Evolutionary conservation across 2,797 vertebrate genomes (phyloP).

Genomic region (Philypnodon macrostomus): DNA sequence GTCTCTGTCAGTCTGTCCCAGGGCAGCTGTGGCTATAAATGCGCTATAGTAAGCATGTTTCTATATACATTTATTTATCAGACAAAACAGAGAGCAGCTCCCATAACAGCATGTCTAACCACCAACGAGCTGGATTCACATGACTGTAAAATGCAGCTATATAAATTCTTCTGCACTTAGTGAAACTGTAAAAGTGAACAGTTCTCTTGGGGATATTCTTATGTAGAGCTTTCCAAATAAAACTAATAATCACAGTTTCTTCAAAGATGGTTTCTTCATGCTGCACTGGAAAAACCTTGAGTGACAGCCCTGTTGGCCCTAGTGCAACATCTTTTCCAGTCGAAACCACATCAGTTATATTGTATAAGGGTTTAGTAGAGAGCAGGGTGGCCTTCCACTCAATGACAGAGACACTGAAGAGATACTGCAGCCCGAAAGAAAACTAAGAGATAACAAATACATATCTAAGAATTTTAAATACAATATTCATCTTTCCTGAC

Average conservation of each 20-base stretch:
- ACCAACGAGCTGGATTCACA: background rate
- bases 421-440: background rate
- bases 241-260: constrained; percentile 8
- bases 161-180: constrained; percentile 1
- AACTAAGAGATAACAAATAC: background rate
- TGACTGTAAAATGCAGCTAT: background rate
- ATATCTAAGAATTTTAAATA: background rate
- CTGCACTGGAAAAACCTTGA: constrained; percentile 4
- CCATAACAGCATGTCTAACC: background rate
- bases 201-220: background rate
- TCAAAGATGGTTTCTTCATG: background rate
- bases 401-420: constrained; percentile 1
- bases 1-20: too few species aligned
- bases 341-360: constrained; percentile 11
- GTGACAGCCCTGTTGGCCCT: background rate
- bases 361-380: background rate
- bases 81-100: background rate
- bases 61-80: constrained; percentile 6
- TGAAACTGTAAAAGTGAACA: background rate
- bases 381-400: constrained; percentile 2
- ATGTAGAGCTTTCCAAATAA: constrained; percentile 4
- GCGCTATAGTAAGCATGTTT: too few species aligned
- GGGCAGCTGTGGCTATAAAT: too few species aligned
- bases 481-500: too few species aligned
- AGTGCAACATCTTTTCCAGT: constrained; percentile 18